Percentiles rank a stretch among this genome's conserved stretches.
These are phyloP conservation scores for Chionis minor DNA, from an alignment of 2,113 vertebrate genomes.

Conservation along the genomic window DNA sequence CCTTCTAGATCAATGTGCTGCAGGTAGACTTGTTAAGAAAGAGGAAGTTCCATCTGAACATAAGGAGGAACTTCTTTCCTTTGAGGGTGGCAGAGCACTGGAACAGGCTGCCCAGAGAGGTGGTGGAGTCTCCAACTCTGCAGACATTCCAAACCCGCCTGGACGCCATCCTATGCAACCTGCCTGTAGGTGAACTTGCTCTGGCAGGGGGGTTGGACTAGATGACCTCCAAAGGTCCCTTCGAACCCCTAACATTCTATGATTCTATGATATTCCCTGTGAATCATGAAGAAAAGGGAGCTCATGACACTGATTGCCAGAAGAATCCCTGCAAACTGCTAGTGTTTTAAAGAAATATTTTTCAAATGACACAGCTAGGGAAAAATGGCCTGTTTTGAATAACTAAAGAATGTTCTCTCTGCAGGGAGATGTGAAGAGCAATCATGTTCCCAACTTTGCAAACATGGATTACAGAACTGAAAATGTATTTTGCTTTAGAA, in stretches of 20 bases:
- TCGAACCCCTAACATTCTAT: too few relatives aligned
- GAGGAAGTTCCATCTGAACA: background rate
- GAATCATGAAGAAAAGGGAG: background rate
- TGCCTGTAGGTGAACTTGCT: too few relatives aligned
- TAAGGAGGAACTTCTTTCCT: too few relatives aligned
- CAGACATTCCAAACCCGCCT: too few relatives aligned
- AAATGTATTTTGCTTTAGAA: conserved; percentile 15
- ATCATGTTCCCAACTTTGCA: background rate
- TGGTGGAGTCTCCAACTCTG: too few relatives aligned
- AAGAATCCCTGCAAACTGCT: background rate
- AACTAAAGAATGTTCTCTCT: conserved; percentile 23
- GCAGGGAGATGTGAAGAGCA: background rate
- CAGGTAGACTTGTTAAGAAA: background rate
- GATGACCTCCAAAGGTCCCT: too few relatives aligned
- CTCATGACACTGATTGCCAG: background rate
- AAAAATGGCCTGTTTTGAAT: conserved; percentile 40
- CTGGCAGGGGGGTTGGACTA: too few relatives aligned
- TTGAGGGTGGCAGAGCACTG: too few relatives aligned
- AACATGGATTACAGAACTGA: background rate
- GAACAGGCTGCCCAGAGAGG: too few relatives aligned
- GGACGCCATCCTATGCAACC: too few relatives aligned
- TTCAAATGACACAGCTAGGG: conserved; percentile 13
- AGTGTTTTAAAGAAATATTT: conserved; percentile 35
- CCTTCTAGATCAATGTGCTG: background rate
- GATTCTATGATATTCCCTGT: background rate